Percentiles rank a stretch among this genome's conserved stretches.
Evolutionary conservation across 1,140 invertebrate genomes (phyloP).

Genomic region (Drosophila repleta): DNA sequence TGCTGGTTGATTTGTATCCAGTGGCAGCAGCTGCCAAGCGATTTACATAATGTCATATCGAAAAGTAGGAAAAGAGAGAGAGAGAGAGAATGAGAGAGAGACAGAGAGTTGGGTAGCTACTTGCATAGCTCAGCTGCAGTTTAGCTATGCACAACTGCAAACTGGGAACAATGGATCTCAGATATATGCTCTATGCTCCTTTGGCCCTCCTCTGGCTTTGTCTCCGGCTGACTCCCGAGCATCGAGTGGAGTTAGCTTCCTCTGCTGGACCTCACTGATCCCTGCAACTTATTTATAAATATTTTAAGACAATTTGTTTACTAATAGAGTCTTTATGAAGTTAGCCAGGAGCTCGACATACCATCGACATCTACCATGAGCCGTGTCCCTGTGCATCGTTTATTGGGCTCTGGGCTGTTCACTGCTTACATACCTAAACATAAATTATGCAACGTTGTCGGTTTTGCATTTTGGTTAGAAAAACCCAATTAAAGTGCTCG

Average conservation of each 20-base stretch:
- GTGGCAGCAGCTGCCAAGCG: constrained; percentile 32
- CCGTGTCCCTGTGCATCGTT: no score
- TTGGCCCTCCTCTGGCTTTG: not conserved
- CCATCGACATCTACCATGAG: no score
- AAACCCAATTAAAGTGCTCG: constrained; percentile 43
- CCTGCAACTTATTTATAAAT: constrained; percentile 32
- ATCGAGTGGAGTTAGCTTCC: not conserved
- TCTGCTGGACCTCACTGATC: not conserved
- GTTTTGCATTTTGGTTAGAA: constrained; percentile 10
- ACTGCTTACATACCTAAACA: constrained; percentile 11
- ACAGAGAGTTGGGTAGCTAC: not conserved
- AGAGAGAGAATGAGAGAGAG: not conserved
- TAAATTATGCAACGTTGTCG: constrained; percentile 29
- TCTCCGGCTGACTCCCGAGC: not conserved
- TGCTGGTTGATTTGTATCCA: constrained; percentile 33
- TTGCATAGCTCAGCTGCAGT: constrained; percentile 3
- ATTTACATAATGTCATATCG: constrained; percentile 50
- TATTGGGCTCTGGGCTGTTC: not conserved
- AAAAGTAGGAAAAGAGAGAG: constrained; percentile 6
- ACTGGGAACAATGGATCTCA: constrained; percentile 14
- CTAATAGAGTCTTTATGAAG: constrained; percentile 49
- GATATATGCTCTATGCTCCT: no score
- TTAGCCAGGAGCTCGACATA: constrained; percentile 29
- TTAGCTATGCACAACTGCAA: constrained; percentile 25
- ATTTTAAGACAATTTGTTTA: constrained; percentile 48